A percentile compares a stretch with the other conserved stretches of the same genome.
phyloP scores from a whole-genome alignment of 2,113 vertebrate genomes.

The Nymphicus hollandicus region DNA sequence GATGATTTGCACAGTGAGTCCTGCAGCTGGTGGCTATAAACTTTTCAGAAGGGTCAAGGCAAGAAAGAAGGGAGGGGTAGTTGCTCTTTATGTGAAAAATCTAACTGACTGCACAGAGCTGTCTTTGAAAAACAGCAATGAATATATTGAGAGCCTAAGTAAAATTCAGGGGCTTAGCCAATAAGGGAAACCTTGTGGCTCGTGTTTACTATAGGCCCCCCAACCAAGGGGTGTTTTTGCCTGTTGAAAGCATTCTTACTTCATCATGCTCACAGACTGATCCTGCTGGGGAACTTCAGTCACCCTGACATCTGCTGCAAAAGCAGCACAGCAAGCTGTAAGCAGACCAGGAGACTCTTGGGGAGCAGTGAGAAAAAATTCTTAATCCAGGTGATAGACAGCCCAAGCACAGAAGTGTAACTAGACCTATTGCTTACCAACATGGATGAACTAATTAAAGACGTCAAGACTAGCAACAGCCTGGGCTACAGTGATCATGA shows the following conservation, averaged over 20 bases:
- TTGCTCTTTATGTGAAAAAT: neutral
- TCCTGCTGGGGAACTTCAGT: neutral
- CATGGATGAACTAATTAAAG: neutral
- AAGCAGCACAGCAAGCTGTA: neutral
- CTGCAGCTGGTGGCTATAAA: neutral
- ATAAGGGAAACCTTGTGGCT: neutral
- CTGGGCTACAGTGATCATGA: neutral
- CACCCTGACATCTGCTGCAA: neutral
- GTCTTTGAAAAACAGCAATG: neutral
- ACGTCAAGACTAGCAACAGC: neutral
- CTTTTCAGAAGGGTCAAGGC: neutral
- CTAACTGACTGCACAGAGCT: neutral
- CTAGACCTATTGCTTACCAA: neutral
- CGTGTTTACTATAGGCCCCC: neutral
- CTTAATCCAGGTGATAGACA: neutral
- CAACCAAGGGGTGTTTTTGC: neutral
- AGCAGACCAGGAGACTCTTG: neutral
- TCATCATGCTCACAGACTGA: neutral
- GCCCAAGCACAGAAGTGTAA: neutral
- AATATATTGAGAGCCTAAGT: neutral
- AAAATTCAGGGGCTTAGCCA: neutral
- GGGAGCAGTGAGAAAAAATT: neutral
- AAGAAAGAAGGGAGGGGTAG: neutral
- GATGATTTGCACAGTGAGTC: neutral
- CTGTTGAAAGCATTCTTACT: neutral